Evolutionary conservation across 1,140 invertebrate species (phyloP).

Genomic region (Leptinotarsa undecemlineata): DNA sequence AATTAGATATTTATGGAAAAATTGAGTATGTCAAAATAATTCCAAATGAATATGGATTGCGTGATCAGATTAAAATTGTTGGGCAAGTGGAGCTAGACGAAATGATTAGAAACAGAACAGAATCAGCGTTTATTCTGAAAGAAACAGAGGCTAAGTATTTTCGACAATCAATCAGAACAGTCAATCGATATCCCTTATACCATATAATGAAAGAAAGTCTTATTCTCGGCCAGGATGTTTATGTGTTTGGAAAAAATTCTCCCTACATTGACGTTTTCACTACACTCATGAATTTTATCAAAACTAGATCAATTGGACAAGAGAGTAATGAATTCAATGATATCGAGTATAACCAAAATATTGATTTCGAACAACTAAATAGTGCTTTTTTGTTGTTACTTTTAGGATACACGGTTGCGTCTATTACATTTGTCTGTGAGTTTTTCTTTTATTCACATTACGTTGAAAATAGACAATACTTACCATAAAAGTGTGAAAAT

Average conservation of each 20-base stretch:
- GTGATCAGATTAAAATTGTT: background rate
- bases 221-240: background rate
- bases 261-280: background rate
- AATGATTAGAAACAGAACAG: background rate
- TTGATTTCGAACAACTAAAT: background rate
- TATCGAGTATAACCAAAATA: background rate
- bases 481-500: no score
- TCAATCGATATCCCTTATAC: background rate
- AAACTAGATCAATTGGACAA: background rate
- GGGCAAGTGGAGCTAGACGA: background rate
- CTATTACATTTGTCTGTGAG: background rate
- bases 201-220: background rate
- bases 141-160: background rate
- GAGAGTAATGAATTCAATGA: background rate
- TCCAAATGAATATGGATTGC: background rate
- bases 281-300: background rate
- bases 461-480: no score
- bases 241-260: background rate
- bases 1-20: background rate
- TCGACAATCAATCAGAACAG: background rate
- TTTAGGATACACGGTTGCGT: background rate
- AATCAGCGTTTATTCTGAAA: background rate
- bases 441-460: no score
- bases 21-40: background rate
- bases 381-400: background rate